Evolutionary conservation across 2,113 vertebrate species (phyloP), one percentile per base, ranked within the genome.

Genomic region (Phrynosoma platyrhinos): DNA sequence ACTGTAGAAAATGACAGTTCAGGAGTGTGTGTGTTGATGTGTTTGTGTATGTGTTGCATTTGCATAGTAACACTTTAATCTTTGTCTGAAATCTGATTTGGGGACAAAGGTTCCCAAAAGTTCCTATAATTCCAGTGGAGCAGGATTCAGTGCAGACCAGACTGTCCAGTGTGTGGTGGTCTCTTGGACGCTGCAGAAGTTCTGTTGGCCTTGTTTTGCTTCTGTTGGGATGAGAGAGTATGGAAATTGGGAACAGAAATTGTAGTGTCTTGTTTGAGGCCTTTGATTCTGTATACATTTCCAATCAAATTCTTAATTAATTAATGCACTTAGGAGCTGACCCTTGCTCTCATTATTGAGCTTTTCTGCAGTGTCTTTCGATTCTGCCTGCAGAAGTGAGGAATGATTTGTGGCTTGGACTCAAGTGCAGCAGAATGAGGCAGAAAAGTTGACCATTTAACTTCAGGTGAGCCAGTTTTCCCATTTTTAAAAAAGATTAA

Each of bases 1-100:
- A 58, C 32, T 36, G 52, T 27, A 81, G 83, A 62, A 84, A 36
- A 75, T 62, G 42, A 69, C 47, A 58, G 83, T 84, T 84, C 40
- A 47, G 75, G 52, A 14, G 32, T 53, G 25, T 25, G 13, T 76
- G 53, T 13, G 52, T 62, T 62, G 2, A 30, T 62, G 79, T 21
- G 30, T 2, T 27, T 52, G 9, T 53, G 16, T n/a, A 20, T 52
- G 27, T 52, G 9, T 75, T 85, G 40, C 10, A 30, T 86, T 75
- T 85, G 40, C 10, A 30, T 86, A 9, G 40, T 47, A 68, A 75
- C 42, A n/a, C 58, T 47, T 62, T 62, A 62, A 6, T 64, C 20
- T 16, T 52, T 52, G 14, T n/a, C 58, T 5, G 9, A 64, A 16
- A 66, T 75, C 79, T 75, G 79, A 87, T 75, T 6, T 52, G 13